Evolutionary conservation across 2,113 vertebrate genomes (phyloP), one percentile per base, ranked within the genome.

Genomic region (Cairina moschata): DNA sequence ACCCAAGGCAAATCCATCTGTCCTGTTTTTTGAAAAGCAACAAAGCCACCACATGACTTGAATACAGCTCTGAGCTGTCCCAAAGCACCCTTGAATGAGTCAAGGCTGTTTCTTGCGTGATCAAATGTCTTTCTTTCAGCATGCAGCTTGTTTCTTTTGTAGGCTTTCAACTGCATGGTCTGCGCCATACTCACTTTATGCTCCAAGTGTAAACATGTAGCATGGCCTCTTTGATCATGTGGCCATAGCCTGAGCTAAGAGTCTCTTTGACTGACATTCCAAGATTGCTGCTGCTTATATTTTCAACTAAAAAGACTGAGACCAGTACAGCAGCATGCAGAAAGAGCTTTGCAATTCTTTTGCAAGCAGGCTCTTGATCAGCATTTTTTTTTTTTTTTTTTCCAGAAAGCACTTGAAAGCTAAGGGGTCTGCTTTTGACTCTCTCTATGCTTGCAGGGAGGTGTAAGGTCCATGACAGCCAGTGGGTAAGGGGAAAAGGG

Each of bases 71-170:
- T 18, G 63, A 83, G 75, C 79, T 77, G 55, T 73, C 82, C 59
- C 62, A 76, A 32, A 90, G 11, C 42, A 74, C 34, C 25, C 81
- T 91, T 44, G 55, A 44, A 93, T 94, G 92, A 95, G 72, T 97
- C 95, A 93, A 75, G 67, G 40, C 31, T 91, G 23, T 46, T 80
- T 83, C 72, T 81, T 88, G 58, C 32, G 4, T 66, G 83, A 67
- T 44, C 31, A 77, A 74, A 74, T 55, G 28, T 66, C 42, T 89
- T 2, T 67, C 28, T 95, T 72, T 40, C 48, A 66, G 22, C 34
- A 40, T 2, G 13, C 34, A 88, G 8, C 50, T 90, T 62, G 48
- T 21, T 91, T 54, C 71, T 90, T 60, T 79, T 9, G 4, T 13
- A 44, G 56, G n/a, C 31, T 72, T 84, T 86, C 66, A 72, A 84